Evolutionary conservation across 1,140 invertebrate species (phyloP), one percentile per base, ranked within the genome.

Genomic region (Calliphora vicina): DNA sequence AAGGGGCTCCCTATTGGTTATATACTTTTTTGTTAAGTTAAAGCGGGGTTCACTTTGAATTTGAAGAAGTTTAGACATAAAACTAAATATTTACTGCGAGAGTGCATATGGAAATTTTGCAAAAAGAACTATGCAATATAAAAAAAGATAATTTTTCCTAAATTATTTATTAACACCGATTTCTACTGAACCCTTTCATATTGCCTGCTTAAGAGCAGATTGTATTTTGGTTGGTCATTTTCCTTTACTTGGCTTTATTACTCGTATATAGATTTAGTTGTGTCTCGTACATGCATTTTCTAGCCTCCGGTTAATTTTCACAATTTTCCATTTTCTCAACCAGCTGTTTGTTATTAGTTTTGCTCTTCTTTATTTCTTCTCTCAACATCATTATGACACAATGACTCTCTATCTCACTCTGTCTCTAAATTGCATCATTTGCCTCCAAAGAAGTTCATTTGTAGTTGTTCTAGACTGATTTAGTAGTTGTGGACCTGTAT

Each of bases 321-420:
- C 71, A 74, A 35, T 74, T 29, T 74, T 74, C 72, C 72, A 42
- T 74, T 74, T 74, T 74, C 72, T 74, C 27, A 45, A 45, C 72
- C 29, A n/a, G 17, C 26, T 25, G 25, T 74, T 74, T 9, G 20
- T n/a, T 74, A 5, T 74, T 29, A 29, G 17, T 74, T 74, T 74
- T 74, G 26, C 29, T 74, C 5, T 74, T 74, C 17, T 74, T 74
- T 13, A 35, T 74, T 74, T 74, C 72, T 74, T 35, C 27, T 74
- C 29, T 74, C 27, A 15, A 74, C 26, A 74, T 74, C 72, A 74
- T 74, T 74, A 74, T 35, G 72, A 9, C 72, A 74, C 26, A 74
- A 74, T 74, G 72, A 35, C 26, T 74, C 10, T 12, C 35, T 35
- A 35, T 35, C 35, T 35, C 35, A 35, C 4, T 35, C 35, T 35